phyloP scores from a whole-genome alignment of 2,113 vertebrate species.

The Dicentrarchus labrax region DNA sequence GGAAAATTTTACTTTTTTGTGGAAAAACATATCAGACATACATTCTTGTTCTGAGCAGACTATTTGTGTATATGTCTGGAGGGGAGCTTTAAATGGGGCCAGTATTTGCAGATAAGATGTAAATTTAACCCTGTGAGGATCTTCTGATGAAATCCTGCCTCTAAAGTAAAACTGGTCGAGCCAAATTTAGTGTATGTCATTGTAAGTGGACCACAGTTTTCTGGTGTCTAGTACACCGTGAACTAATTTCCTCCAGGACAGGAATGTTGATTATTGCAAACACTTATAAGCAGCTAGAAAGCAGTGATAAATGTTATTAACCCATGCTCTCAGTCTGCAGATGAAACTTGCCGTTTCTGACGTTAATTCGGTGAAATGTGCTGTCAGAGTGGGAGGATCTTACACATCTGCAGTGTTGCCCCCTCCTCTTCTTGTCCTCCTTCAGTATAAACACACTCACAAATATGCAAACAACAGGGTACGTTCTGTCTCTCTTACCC shows the following conservation, averaged over 20 bases:
- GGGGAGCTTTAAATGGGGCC: too few relatives aligned
- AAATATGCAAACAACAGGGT: constrained; percentile 18
- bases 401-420: background rate
- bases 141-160: background rate
- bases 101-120: background rate
- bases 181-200: constrained; percentile 4
- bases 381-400: background rate
- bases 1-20: too few relatives aligned
- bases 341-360: background rate
- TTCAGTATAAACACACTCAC: constrained; percentile 23
- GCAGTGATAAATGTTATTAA: background rate
- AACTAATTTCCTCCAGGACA: background rate
- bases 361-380: background rate
- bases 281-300: background rate
- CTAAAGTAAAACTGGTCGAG: background rate
- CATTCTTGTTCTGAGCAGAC: background rate
- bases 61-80: too few relatives aligned
- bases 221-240: constrained; percentile 24
- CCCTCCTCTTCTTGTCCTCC: background rate
- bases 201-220: constrained; percentile 16
- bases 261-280: background rate
- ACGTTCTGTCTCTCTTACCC: background rate
- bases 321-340: background rate
- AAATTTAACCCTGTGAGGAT: background rate
- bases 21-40: too few relatives aligned